These are phyloP conservation scores for Phocides pigmalion DNA, from an alignment of 1,140 invertebrate species.

Conservation along the genomic window DNA sequence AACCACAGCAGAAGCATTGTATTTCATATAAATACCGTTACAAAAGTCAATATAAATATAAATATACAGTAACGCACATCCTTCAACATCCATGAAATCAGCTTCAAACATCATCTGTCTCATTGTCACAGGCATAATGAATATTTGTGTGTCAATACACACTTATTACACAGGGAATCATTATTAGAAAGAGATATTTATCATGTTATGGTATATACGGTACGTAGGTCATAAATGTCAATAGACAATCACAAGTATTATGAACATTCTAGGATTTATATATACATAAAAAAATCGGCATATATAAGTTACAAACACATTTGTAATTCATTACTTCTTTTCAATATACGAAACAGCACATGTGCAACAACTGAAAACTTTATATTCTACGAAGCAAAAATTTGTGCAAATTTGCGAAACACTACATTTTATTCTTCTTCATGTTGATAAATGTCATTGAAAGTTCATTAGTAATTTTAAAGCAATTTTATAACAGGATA, in stretches of 20 bases:
- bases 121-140: conserved; percentile 18
- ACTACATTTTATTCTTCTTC: not conserved
- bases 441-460: not conserved
- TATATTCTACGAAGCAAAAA: conserved; percentile 1
- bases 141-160: conserved; percentile 10
- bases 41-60: conserved; percentile 36
- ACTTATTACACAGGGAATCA: not conserved
- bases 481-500: not conserved
- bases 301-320: not conserved
- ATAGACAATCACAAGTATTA: too few species aligned
- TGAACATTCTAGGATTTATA: too few species aligned
- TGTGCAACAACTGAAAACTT: conserved; percentile 1
- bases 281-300: too few species aligned
- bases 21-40: not conserved
- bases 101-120: conserved; percentile 22
- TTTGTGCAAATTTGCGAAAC: conserved; percentile 2
- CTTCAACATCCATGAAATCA: conserved; percentile 31
- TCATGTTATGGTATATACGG: conserved; percentile 1
- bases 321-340: not conserved
- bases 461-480: not conserved
- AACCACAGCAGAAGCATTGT: too few species aligned
- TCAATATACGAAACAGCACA: not conserved
- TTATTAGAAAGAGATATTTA: conserved; percentile 5
- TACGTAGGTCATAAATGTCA: too few species aligned
- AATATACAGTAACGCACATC: conserved; percentile 36